These are phyloP conservation scores for Nerophis lumbriciformis DNA, from an alignment of 2,113 vertebrate species.

Conservation along the genomic window DNA sequence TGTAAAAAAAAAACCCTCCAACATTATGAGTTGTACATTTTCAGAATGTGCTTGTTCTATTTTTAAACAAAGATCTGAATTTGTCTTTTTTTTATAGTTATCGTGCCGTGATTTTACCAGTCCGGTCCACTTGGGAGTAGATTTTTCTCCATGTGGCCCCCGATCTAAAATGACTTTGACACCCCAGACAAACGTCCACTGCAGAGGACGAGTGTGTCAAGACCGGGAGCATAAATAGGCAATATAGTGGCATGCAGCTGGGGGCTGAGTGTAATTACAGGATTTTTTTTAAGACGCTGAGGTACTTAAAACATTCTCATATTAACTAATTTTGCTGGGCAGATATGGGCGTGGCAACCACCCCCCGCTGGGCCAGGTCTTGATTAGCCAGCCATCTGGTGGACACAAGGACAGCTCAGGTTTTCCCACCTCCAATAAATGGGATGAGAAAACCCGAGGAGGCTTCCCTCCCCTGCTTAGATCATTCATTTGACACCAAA, in stretches of 20 bases:
- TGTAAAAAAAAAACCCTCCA: too few relatives aligned
- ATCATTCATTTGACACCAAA: constrained; percentile 6
- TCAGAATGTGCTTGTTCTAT: too few relatives aligned
- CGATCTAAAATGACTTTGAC: too few relatives aligned
- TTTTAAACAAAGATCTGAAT: too few relatives aligned
- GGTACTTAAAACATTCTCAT: constrained; percentile 8
- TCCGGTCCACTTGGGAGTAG: too few relatives aligned
- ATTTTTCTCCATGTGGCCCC: too few relatives aligned
- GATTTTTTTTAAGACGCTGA: background rate
- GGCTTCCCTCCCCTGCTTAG: constrained; percentile 8
- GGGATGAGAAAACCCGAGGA: constrained; percentile 59
- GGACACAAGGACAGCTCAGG: constrained; percentile 62
- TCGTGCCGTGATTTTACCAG: too few relatives aligned
- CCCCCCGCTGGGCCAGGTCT: constrained; percentile 39
- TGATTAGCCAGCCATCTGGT: constrained; percentile 66
- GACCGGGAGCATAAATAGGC: background rate
- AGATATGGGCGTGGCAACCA: constrained; percentile 41
- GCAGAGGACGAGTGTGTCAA: too few relatives aligned
- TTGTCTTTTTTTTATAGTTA: too few relatives aligned
- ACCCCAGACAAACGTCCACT: too few relatives aligned
- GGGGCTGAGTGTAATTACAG: background rate
- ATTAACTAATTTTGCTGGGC: constrained; percentile 42
- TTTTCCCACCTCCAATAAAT: constrained; percentile 56
- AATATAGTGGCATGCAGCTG: background rate
- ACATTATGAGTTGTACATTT: too few relatives aligned